Evolutionary conservation across 2,113 vertebrate species (phyloP), one percentile per base, ranked within the genome.

Genomic region (Cyrtonyx montezumae): DNA sequence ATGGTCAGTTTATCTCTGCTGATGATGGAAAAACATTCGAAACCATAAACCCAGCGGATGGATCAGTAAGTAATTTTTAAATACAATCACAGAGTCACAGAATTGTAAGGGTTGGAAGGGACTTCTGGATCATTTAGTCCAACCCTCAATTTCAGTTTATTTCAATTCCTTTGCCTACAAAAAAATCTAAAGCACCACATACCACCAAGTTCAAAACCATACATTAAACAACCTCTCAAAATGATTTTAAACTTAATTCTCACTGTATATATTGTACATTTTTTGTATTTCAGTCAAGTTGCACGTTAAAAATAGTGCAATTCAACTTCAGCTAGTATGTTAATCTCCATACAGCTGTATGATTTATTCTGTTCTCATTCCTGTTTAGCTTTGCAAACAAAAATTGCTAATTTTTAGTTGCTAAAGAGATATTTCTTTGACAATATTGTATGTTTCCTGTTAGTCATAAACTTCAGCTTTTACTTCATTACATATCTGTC

Each of bases 11-110:
- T 94, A 65, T 96, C 43, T 88, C 98, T 85, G 97, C 98, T 21
- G 97, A 98, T 40, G 97, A 97, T 65, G 98, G 98, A 58, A 97
- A 98, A 95, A 98, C 98, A 5, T 98, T 96, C 1, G 95, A 98
- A 77, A 98, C 98, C 19, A 71, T 98, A 96, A 98, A 98, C 93
- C 98, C 98, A 79, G 94, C 98, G 26, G 98, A 98, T 40, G 98
- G 98, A 89, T 98, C 98, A 22, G 98, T 98, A 90, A 98, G 98
- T 98, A 79, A 66, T 86, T 79, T 56, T n/a, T 59, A 66, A 67
- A 28, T 62, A 8, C 17, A 10, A 76, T 42, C 28, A 32, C 17
- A 56, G 53, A 56, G 17, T 32, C 28, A 55, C 53, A 56, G 16
- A 56, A 56, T 56, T 56, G 53, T 18, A 56, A 18, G 17, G 16